Evolutionary conservation across 2,113 vertebrate genomes (phyloP).

Genomic region (Rhinogobius similis): DNA sequence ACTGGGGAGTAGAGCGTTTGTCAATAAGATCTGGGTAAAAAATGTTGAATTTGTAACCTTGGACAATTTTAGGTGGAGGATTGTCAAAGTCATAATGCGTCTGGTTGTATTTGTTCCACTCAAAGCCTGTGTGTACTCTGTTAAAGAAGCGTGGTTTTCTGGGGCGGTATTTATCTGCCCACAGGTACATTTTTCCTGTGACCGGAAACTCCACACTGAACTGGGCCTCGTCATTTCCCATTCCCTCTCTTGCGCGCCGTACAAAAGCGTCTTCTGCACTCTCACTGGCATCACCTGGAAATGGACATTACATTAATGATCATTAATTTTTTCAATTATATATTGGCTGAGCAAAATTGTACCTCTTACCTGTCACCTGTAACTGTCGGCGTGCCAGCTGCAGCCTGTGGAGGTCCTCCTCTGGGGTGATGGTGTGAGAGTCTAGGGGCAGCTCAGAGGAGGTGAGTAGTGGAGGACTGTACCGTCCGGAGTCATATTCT

Average conservation of each 20-base stretch:
- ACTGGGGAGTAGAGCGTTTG: slow-evolving; percentile 94
- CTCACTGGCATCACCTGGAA: slow-evolving; percentile 87
- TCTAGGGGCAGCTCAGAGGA: slow-evolving; percentile 89
- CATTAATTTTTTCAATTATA: background rate
- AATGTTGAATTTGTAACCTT: slow-evolving; percentile 99
- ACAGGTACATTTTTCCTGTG: slow-evolving; percentile 93
- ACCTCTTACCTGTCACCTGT: slow-evolving; percentile 86
- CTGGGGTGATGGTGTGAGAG: slow-evolving; percentile 84
- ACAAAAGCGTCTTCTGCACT: slow-evolving; percentile 94
- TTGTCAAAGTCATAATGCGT: slow-evolving; percentile 98
- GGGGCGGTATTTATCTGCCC: slow-evolving; percentile 98
- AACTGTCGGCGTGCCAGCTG: slow-evolving; percentile 88
- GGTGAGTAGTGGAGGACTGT: slow-evolving; percentile 88
- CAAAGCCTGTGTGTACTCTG: slow-evolving; percentile 95
- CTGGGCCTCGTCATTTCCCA: slow-evolving; percentile 94
- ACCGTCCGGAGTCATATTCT: slow-evolving; percentile 90
- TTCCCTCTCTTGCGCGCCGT: slow-evolving; percentile 90
- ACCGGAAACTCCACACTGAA: slow-evolving; percentile 96
- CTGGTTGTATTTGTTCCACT: slow-evolving; percentile 99
- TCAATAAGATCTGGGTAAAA: slow-evolving; percentile 97
- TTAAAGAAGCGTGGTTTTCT: slow-evolving; percentile 98
- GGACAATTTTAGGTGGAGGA: slow-evolving; percentile 95
- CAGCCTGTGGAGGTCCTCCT: slow-evolving; percentile 87
- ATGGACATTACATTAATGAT: slow-evolving; percentile 1
- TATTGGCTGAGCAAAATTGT: background rate